phyloP scores from a whole-genome alignment of 2,888 invertebrate genomes.

The Parthenolecanium corni region DNA sequence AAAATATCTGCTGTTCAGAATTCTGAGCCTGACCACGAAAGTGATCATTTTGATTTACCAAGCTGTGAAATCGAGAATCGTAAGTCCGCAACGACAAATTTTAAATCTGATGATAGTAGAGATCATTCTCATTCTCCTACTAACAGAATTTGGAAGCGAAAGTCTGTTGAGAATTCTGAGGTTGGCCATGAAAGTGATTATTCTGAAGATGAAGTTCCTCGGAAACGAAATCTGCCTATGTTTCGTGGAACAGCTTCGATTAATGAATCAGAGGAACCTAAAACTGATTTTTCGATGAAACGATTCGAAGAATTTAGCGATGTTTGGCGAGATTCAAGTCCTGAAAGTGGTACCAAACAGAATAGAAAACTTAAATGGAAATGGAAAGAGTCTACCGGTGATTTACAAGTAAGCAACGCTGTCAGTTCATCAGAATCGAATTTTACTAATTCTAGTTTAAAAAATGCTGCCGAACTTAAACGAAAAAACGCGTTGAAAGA shows the following conservation, averaged over 20 bases:
- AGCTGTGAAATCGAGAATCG: too few relatives aligned
- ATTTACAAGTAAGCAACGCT: neutral
- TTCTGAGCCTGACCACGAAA: too few relatives aligned
- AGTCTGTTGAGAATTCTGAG: neutral
- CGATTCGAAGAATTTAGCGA: constrained; percentile 22
- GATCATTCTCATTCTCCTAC: neutral
- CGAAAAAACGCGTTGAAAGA: constrained; percentile 24
- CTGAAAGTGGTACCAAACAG: neutral
- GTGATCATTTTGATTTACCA: too few relatives aligned
- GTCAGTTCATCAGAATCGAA: too few relatives aligned
- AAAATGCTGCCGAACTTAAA: constrained; percentile 14
- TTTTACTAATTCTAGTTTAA: neutral
- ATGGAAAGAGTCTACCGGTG: neutral
- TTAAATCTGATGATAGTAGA: neutral
- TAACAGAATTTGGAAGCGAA: neutral
- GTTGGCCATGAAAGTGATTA: neutral
- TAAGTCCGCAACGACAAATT: too few relatives aligned
- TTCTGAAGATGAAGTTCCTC: neutral
- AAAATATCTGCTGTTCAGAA: too few relatives aligned
- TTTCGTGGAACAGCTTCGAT: constrained; percentile 15
- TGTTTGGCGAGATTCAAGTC: constrained; percentile 5
- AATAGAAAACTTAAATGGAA: neutral
- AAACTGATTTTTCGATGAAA: neutral
- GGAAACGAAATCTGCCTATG: constrained; percentile 22
- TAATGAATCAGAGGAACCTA: neutral